A percentile compares a stretch with the other conserved stretches of the same genome.
Evolutionary conservation across 2,113 vertebrate species (phyloP).

Genomic region (Siniperca knerii): DNA sequence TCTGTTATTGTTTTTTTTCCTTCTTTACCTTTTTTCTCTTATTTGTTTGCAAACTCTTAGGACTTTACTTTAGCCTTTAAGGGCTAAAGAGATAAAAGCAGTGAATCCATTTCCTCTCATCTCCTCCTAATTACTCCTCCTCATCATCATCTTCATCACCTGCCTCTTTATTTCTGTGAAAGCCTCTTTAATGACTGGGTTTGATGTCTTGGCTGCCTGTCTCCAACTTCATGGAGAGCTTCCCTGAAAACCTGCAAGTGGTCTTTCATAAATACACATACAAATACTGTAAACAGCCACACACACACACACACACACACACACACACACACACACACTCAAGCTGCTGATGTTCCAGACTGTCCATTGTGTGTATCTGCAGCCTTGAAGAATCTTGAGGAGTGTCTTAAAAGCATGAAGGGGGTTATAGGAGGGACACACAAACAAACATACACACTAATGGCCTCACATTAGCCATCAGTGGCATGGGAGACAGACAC

Average conservation of each 20-base stretch:
- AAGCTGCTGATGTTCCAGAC: constrained; percentile 62
- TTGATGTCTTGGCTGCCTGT: constrained; percentile 85
- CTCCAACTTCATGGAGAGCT: constrained; percentile 82
- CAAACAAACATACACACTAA: constrained; percentile 75
- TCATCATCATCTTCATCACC: constrained; percentile 85
- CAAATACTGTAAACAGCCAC: constrained; percentile 60
- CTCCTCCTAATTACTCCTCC: constrained; percentile 71
- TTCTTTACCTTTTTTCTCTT: not conserved
- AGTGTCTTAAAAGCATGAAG: constrained; percentile 86
- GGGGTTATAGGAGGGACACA: constrained; percentile 73
- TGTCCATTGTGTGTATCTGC: constrained; percentile 77
- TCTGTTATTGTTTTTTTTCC: not conserved
- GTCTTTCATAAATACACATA: constrained; percentile 64
- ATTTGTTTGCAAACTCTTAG: constrained; percentile 46
- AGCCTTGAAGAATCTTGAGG: constrained; percentile 85
- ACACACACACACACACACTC: constrained; percentile 32
- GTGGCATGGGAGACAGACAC: constrained; percentile 44
- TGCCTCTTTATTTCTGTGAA: constrained; percentile 75
- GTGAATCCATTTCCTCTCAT: constrained; percentile 71
- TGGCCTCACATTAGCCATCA: constrained; percentile 76
- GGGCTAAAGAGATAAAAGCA: constrained; percentile 73
- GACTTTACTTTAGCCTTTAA: constrained; percentile 51
- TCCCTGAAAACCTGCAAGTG: constrained; percentile 84
- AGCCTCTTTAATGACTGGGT: constrained; percentile 86
- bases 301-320: constrained; percentile 26